Evolutionary conservation across 1,140 invertebrate genomes (phyloP), one percentile per base, ranked within the genome.

Genomic region (Brachionus calyciflorus): DNA sequence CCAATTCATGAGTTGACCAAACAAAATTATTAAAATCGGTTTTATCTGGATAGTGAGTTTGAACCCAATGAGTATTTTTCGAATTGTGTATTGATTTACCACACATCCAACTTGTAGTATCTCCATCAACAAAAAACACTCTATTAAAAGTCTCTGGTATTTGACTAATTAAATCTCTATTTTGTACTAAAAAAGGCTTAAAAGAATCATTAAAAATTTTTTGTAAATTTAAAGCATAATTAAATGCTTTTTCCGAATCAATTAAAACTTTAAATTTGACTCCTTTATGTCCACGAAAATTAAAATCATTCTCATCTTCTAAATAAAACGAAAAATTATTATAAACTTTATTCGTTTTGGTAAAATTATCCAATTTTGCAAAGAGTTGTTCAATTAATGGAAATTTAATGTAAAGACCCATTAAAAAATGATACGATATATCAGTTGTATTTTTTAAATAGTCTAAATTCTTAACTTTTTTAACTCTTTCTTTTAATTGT

Each of bases 21-120:
- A 60, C 37, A 28, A 60, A 37, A 33, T 60, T 60, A 40, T 19
- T 37, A 60, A 60, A 60, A 37, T 37, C n/a, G 37, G 19, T 60
- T 60, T 60, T 60, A 12, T 60, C 55, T 10, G 55, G 55, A 60
- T 60, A 60, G 37, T 60, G 55, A 19, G 55, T 60, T 6, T 26
- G 37, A 37, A 60, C 30, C 55, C 55, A 60, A 60, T 60, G 55
- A 17, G 55, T n/a, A n/a, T 37, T 19, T 60, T 60, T 60, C 1
- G 55, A n/a, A 60, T 37, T 37, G 37, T 60, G 55, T 33, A 60
- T 37, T 33, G 28, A 33, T 37, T 60, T 60, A 1, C 55, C 55
- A 60, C 55, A 60, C 55, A 60, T 60, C 55, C 55, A 60, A 33
- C 28, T 33, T 17, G 55, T 60, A 4, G 55, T 60, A n/a, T 60